Conservation (phyloP, 1,140 invertebrate genomes). For the Aphelenchoides avenae region DNA sequence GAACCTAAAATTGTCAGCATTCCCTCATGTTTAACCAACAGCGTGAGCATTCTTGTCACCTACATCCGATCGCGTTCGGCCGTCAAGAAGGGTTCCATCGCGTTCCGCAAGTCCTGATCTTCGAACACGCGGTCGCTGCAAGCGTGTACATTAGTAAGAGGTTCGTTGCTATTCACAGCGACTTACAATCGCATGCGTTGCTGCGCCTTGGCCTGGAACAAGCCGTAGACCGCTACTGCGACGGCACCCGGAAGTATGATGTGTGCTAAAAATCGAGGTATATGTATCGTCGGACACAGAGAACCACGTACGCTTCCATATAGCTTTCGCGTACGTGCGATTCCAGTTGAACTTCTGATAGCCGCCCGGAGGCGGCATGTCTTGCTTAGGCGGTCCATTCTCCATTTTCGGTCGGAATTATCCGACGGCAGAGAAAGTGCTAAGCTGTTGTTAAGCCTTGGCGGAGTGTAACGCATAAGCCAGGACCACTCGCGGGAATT, state of each 20-base stretch:
- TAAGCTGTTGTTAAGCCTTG: too few species aligned
- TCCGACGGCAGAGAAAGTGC: too few species aligned
- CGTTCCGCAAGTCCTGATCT: conserved; percentile 60
- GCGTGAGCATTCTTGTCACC: conserved; percentile 60
- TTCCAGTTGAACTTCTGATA: conserved; percentile 55
- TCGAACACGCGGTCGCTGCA: conserved; percentile 59
- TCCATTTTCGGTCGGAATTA: too few species aligned
- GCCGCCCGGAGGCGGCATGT: conserved; percentile 60
- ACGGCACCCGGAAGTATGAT: conserved; percentile 46
- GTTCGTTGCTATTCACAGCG: conserved; percentile 9
- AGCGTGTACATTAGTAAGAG: conserved; percentile 1
- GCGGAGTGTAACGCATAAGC: too few species aligned
- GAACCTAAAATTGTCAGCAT: conserved; percentile 61
- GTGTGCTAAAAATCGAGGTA: conserved; percentile 25
- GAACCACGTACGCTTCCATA: conserved; percentile 51
- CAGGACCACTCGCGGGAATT: too few species aligned
- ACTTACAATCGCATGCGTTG: conserved; percentile 21
- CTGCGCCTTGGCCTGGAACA: conserved; percentile 38
- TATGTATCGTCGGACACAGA: not conserved
- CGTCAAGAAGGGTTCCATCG: conserved; percentile 60
- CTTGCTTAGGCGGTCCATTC: too few species aligned
- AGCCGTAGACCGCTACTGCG: conserved; percentile 46
- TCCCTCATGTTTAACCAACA: conserved; percentile 60
- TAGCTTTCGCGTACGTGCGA: conserved; percentile 49
- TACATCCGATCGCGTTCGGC: conserved; percentile 61